Conservation (phyloP, 2,797 vertebrate genomes). For the Cyclopterus lumpus region DNA sequence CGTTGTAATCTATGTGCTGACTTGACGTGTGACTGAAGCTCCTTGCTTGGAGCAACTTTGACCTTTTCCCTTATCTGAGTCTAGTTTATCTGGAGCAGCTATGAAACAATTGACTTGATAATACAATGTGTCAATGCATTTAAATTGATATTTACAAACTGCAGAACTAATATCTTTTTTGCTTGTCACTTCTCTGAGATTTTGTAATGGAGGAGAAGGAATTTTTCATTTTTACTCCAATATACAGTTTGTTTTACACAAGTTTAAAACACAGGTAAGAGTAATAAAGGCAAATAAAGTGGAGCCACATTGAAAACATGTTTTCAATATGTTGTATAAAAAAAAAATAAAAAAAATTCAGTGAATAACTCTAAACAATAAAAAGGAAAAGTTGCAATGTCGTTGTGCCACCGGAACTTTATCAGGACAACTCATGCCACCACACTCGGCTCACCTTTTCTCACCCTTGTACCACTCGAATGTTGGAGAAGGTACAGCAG, state of each 20-base stretch:
- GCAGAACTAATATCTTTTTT: background rate
- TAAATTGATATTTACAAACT: background rate
- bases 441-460: conserved; percentile 89
- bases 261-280: background rate
- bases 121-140: background rate
- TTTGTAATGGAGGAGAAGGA: background rate
- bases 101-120: background rate
- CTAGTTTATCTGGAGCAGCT: background rate
- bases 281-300: background rate
- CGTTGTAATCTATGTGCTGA: background rate
- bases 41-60: background rate
- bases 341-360: background rate
- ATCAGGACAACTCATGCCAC: background rate
- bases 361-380: background rate
- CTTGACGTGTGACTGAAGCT: background rate
- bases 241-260: background rate
- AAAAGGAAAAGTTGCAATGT: background rate
- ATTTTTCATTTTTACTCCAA: background rate
- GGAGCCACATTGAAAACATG: background rate
- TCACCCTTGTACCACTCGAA: conserved; percentile 99
- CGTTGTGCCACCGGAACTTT: background rate
- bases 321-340: background rate
- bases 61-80: background rate
- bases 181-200: background rate
- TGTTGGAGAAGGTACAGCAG: conserved; percentile 91